Conservation (phyloP, 2,797 vertebrate species). For the Lagocephalus sceleratus region DNA sequence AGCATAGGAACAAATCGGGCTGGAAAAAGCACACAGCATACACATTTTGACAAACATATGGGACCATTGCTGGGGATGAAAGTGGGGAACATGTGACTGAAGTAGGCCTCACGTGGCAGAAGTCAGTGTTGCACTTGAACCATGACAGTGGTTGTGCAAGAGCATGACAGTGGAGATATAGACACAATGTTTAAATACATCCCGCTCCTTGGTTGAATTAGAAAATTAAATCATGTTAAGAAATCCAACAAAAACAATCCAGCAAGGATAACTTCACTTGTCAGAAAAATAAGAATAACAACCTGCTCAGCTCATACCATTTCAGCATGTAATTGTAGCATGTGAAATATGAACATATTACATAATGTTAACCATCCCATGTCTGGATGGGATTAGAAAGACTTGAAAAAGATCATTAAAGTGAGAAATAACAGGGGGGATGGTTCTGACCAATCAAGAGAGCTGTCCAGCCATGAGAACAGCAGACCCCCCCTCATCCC, state of each 20-base stretch:
- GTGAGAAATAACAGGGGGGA: constrained; percentile 65
- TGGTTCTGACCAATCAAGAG: constrained; percentile 26
- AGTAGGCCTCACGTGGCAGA: constrained; percentile 65
- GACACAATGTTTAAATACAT: too few species aligned
- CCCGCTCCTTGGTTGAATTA: too few species aligned
- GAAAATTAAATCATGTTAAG: too few species aligned
- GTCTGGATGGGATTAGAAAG: constrained; percentile 1
- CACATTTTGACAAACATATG: constrained; percentile 82
- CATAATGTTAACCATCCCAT: constrained; percentile 1
- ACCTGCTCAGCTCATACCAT: too few species aligned
- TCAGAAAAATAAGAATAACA: too few species aligned
- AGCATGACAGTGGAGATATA: constrained; percentile 10
- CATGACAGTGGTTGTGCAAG: constrained; percentile 22
- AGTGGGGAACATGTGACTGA: constrained; percentile 71
- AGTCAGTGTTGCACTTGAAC: constrained; percentile 44
- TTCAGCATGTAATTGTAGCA: background rate
- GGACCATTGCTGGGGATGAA: constrained; percentile 73
- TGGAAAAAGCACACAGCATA: constrained; percentile 77
- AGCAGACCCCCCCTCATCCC: constrained; percentile 56
- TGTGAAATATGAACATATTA: constrained; percentile 1
- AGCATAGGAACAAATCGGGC: constrained; percentile 74
- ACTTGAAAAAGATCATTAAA: constrained; percentile 19
- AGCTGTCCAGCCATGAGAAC: constrained; percentile 60
- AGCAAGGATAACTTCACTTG: too few species aligned
- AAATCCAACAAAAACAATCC: too few species aligned